A percentile compares a stretch with the other conserved stretches of the same genome.
Evolutionary conservation across 1,140 invertebrate species (phyloP).

Genomic region (Caerostris darwini): DNA sequence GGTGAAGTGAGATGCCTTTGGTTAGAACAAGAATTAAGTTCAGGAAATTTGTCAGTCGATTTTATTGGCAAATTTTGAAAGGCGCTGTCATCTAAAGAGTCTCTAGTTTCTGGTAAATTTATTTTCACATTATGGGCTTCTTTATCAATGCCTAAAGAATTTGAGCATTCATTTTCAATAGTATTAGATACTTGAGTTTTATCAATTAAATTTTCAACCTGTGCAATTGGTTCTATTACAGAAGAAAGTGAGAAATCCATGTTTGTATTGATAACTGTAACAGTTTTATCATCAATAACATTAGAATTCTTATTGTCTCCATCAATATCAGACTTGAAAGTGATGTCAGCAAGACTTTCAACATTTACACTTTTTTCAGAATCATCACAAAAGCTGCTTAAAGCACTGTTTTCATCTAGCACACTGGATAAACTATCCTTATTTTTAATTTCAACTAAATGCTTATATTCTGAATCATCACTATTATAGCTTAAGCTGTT

Average conservation of each 20-base stretch:
- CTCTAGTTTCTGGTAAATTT: not conserved
- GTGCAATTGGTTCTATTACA: not conserved
- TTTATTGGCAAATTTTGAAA: not conserved
- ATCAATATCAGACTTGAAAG: not conserved
- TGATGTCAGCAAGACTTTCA: constrained; percentile 1
- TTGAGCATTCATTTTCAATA: constrained; percentile 24
- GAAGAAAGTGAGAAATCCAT: not conserved
- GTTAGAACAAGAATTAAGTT: not conserved
- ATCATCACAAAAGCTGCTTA: constrained; percentile 52
- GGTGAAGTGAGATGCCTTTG: not conserved
- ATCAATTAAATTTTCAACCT: not conserved
- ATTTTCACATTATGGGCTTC: not conserved
- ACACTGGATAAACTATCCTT: constrained; percentile 67
- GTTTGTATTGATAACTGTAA: not conserved
- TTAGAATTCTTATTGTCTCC: not conserved
- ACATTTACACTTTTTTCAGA: constrained; percentile 44
- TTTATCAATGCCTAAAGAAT: not conserved
- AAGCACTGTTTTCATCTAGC: constrained; percentile 62
- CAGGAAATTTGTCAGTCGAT: not conserved
- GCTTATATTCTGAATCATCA: constrained; percentile 59
- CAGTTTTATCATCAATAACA: not conserved
- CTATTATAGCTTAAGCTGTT: constrained; percentile 60
- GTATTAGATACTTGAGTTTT: not conserved
- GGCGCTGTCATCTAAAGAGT: not conserved
- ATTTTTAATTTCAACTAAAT: not conserved